Evolutionary conservation across 2,888 invertebrate species (phyloP).

Genomic region (Trachelus tabidus): DNA sequence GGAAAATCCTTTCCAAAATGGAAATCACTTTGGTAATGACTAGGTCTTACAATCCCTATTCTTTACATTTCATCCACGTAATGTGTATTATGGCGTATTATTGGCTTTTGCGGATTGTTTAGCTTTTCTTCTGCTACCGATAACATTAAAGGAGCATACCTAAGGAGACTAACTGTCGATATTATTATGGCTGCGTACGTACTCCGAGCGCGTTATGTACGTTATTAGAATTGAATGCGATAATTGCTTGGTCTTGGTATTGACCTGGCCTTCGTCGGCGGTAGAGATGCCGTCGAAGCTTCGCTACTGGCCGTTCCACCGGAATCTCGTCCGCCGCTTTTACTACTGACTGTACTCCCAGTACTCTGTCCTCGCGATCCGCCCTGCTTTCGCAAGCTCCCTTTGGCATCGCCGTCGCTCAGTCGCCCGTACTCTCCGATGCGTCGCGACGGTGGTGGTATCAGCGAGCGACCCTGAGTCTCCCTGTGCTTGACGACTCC

Average conservation of each 20-base stretch:
- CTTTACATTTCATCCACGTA: slow-evolving; percentile 28
- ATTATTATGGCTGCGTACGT: slow-evolving; percentile 32
- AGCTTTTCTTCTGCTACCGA: slow-evolving; percentile 22
- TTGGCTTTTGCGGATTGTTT: slow-evolving; percentile 30
- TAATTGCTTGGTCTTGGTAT: slow-evolving; percentile 76
- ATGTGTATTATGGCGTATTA: slow-evolving; percentile 35
- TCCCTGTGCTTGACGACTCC: slow-evolving; percentile 61
- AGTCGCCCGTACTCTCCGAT: slow-evolving; percentile 72
- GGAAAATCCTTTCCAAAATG: slow-evolving; percentile 17
- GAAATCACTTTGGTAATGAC: slow-evolving; percentile 65
- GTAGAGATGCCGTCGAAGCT: slow-evolving; percentile 71
- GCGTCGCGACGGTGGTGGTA: slow-evolving; percentile 69
- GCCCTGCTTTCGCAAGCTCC: slow-evolving; percentile 49
- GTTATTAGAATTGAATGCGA: slow-evolving; percentile 76
- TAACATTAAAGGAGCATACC: slow-evolving; percentile 17
- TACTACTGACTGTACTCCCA: slow-evolving; percentile 62
- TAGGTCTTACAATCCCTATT: slow-evolving; percentile 59
- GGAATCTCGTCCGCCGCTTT: slow-evolving; percentile 68
- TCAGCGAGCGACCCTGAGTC: slow-evolving; percentile 68
- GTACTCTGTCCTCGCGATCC: slow-evolving; percentile 58
- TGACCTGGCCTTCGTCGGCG: slow-evolving; percentile 74
- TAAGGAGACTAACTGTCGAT: slow-evolving; percentile 27
- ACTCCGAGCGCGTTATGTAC: slow-evolving; percentile 13
- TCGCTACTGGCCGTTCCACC: slow-evolving; percentile 70
- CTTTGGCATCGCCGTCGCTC: slow-evolving; percentile 66